These are phyloP conservation scores for Agonum fuliginosum DNA, from an alignment of 2,888 invertebrate species.

Conservation along the genomic window DNA sequence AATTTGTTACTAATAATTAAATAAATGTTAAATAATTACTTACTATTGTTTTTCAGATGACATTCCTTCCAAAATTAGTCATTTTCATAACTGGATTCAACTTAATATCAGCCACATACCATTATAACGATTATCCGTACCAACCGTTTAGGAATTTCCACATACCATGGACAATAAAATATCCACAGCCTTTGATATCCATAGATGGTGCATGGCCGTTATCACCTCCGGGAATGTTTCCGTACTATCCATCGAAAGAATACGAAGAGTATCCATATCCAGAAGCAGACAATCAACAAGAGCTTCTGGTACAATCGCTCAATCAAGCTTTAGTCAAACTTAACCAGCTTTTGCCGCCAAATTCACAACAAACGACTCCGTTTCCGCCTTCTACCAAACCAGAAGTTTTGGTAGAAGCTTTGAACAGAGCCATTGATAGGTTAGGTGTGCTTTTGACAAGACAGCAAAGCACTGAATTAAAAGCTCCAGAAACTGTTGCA, in stretches of 20 bases:
- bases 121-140: slow-evolving; percentile 7
- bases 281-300: neutral
- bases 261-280: neutral
- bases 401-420: slow-evolving; percentile 8
- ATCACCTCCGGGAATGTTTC: neutral
- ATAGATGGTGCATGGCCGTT: slow-evolving; percentile 11
- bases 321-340: neutral
- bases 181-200: slow-evolving; percentile 23
- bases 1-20: neutral
- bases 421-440: slow-evolving; percentile 26
- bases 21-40: too few relatives aligned
- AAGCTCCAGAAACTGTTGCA: neutral
- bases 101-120: neutral
- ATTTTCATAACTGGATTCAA: neutral
- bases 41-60: slow-evolving; percentile 43
- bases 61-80: slow-evolving; percentile 18
- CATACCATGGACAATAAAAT: neutral
- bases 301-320: neutral
- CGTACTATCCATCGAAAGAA: neutral
- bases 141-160: neutral
- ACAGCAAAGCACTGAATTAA: neutral
- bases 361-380: neutral
- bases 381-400: neutral
- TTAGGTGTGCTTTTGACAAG: slow-evolving; percentile 18
- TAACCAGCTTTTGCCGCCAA: neutral